Conservation (phyloP, 2,888 invertebrate species). For the Agonopterix alstromeriana region DNA sequence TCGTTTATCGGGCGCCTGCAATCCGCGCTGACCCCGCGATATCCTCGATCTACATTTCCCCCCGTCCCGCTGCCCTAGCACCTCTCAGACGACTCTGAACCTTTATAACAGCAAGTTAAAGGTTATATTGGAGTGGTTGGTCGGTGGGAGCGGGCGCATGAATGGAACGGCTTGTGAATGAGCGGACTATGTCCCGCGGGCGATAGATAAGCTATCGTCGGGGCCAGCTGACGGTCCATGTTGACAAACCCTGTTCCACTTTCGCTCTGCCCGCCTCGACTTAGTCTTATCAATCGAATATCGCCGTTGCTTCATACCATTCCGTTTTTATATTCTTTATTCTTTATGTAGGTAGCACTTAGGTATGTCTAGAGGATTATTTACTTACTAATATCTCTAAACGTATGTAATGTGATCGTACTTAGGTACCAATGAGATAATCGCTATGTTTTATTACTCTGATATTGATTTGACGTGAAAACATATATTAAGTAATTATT, state of each 20-base stretch:
- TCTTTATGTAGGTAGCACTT: neutral
- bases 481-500: too few species aligned
- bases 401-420: neutral
- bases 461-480: too few species aligned
- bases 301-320: slow-evolving; percentile 27
- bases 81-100: slow-evolving; percentile 33
- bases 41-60: slow-evolving; percentile 69
- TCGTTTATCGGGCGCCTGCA: slow-evolving; percentile 71
- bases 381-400: neutral
- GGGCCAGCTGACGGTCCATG: slow-evolving; percentile 72
- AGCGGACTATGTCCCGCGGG: slow-evolving; percentile 71
- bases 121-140: slow-evolving; percentile 32
- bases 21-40: slow-evolving; percentile 75
- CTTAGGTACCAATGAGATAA: too few species aligned
- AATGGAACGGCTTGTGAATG: slow-evolving; percentile 74
- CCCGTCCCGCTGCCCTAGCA: slow-evolving; percentile 35
- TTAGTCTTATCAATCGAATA: slow-evolving; percentile 57
- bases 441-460: too few species aligned
- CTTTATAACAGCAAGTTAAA: slow-evolving; percentile 36
- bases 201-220: slow-evolving; percentile 74
- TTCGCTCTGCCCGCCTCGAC: slow-evolving; percentile 52
- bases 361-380: neutral
- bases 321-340: slow-evolving; percentile 11
- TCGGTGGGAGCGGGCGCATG: slow-evolving; percentile 53
- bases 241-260: slow-evolving; percentile 75